These are phyloP conservation scores for Ammodytes dubius DNA, from an alignment of 2,113 vertebrate species.

Conservation along the genomic window DNA sequence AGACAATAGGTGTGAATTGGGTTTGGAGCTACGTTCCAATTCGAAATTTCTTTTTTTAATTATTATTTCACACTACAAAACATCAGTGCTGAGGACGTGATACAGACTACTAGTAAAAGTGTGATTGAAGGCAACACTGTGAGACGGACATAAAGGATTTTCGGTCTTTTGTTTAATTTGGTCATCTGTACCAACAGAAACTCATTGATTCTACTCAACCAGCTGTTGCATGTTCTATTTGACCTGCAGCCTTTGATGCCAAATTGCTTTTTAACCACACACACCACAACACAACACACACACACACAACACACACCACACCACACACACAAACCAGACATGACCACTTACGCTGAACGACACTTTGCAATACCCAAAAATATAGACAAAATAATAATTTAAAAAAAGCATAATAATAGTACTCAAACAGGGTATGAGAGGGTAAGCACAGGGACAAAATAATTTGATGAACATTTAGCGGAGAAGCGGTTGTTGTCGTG, in stretches of 20 bases:
- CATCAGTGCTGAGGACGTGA: not conserved
- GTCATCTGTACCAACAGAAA: not conserved
- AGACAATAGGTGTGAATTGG: not conserved
- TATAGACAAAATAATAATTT: not conserved
- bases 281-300: not conserved
- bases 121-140: not conserved
- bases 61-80: not conserved
- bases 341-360: no score
- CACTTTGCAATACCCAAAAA: no score
- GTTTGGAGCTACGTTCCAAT: not conserved
- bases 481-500: not conserved
- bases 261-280: not conserved
- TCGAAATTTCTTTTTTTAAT: not conserved
- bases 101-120: not conserved
- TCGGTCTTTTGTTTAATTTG: slow-evolving; percentile 1
- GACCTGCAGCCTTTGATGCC: not conserved
- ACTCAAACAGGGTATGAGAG: no score
- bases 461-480: not conserved
- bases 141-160: not conserved
- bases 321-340: not conserved
- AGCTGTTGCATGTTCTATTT: not conserved
- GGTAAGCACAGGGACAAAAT: not conserved
- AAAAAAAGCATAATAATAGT: not conserved
- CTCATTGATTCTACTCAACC: slow-evolving; percentile 4
- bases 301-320: not conserved